These are phyloP conservation scores for Orchesellides sinensis DNA, from an alignment of 2,888 invertebrate genomes.

Conservation along the genomic window DNA sequence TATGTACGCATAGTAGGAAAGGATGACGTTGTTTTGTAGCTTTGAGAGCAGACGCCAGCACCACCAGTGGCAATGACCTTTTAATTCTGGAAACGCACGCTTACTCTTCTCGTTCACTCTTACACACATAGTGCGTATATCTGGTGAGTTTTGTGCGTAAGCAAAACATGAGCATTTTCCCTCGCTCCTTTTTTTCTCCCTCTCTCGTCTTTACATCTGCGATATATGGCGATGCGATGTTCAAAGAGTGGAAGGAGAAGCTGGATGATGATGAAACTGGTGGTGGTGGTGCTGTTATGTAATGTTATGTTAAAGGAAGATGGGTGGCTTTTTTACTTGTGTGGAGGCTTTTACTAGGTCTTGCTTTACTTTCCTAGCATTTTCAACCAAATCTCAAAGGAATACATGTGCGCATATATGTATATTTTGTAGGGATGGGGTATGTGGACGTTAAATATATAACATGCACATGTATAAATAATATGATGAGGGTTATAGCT, in stretches of 20 bases:
- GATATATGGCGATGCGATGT: no score
- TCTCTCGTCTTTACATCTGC: not conserved
- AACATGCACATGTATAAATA: not conserved
- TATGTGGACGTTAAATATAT: not conserved
- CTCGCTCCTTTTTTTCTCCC: slow-evolving; percentile 32
- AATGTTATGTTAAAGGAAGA: no score
- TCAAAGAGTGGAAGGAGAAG: not conserved
- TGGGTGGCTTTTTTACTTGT: no score
- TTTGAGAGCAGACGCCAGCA: not conserved
- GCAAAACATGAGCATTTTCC: slow-evolving; percentile 47
- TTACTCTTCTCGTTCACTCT: no score
- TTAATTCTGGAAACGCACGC: slow-evolving; percentile 57
- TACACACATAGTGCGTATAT: slow-evolving; percentile 50
- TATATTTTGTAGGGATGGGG: not conserved
- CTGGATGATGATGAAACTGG: no score
- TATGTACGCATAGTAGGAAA: no score
- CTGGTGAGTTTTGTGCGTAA: slow-evolving; percentile 57
- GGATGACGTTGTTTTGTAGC: not conserved
- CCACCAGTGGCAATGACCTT: slow-evolving; percentile 64
- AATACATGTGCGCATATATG: slow-evolving; percentile 3
- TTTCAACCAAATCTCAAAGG: not conserved
- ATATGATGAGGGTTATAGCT: not conserved
- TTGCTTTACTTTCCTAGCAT: not conserved
- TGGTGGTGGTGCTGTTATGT: no score
- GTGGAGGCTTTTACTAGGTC: not conserved